Conservation (phyloP, 2,888 invertebrate species). For the Bursaphelenchus okinawaensis region DNA sequence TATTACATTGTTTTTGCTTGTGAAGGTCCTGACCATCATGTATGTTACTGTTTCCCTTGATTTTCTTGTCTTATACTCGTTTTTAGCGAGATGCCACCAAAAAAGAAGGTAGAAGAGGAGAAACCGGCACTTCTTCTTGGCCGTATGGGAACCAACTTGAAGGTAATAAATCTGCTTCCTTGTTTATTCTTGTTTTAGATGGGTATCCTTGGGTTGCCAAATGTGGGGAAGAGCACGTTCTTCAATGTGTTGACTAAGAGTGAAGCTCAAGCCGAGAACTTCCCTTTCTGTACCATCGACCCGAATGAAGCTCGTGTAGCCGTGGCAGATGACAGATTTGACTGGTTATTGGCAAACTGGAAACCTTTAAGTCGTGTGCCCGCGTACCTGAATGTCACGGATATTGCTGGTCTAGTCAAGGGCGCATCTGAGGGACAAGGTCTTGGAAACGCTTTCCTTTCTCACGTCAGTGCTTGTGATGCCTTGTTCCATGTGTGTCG, state of each 20-base stretch:
- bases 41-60: too few species aligned
- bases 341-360: constrained; percentile 84
- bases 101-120: constrained; percentile 67
- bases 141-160: constrained; percentile 54
- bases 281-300: constrained; percentile 99
- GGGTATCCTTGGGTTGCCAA: constrained; percentile 84
- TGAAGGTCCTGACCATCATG: constrained; percentile 2
- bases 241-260: constrained; percentile 98
- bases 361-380: constrained; percentile 86
- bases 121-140: constrained; percentile 72
- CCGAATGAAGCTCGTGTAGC: constrained; percentile 99
- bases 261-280: constrained; percentile 93
- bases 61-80: too few species aligned
- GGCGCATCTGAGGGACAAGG: constrained; percentile 95
- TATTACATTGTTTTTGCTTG: constrained; percentile 6
- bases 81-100: constrained; percentile 66
- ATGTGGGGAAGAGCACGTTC: constrained; percentile 98
- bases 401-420: constrained; percentile 95
- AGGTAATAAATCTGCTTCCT: constrained; percentile 26
- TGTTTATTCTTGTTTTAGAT: constrained; percentile 32
- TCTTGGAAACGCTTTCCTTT: constrained; percentile 93
- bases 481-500: constrained; percentile 93
- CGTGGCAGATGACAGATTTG: constrained; percentile 88
- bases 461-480: constrained; percentile 96
- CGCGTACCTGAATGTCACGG: constrained; percentile 91